Base-by-base conservation (phyloP, 2,113 vertebrate genomes). In the Geococcyx californianus region DNA sequence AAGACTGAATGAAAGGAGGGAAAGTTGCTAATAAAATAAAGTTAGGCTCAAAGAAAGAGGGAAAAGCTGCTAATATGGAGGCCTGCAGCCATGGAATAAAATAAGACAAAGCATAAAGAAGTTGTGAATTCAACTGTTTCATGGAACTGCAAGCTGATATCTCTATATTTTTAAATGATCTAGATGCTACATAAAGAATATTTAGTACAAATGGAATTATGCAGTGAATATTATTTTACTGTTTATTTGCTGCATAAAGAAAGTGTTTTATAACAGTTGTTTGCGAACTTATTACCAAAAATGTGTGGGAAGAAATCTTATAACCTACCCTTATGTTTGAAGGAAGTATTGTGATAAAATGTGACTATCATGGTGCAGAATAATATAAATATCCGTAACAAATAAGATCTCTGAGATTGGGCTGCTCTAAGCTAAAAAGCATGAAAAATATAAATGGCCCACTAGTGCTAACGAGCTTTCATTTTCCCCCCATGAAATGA, bases 361-460 rank as follows among this genome's bases (percentile, higher is more conserved):
- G 29, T 66, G 66, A 69, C 70, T 89, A 62, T 88, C 73, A 52
- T 49, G 25, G 23, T 87, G 44, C 45, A 77, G 60, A 92, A 54
- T 47, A 82, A 93, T 80, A 82, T 90, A 94, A 95, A 95, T 95
- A 94, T 97, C 95, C 82, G 75, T 87, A 78, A 77, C 38, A 93
- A 95, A 91, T 44, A 73, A 91, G 91, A 74, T 64, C 5, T 79
- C 68, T 89, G 24, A 84, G 42, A 76, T 33, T 87, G 66, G 80
- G n/a, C 42, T 94, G 69, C 52, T 96, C 59, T 82, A 93, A 95
- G 64, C 54, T 84, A 80, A 95, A 92, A 87, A 66, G 13, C 42
- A 88, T 64, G 42, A 89, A 73, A 76, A 67, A 91, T 78, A 56
- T 52, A 94, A 96, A 93, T 81, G 23, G 25, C 20, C 54, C 31